Base-by-base conservation (phyloP, 2,888 invertebrate genomes). In the Apodemia duryi region DNA sequence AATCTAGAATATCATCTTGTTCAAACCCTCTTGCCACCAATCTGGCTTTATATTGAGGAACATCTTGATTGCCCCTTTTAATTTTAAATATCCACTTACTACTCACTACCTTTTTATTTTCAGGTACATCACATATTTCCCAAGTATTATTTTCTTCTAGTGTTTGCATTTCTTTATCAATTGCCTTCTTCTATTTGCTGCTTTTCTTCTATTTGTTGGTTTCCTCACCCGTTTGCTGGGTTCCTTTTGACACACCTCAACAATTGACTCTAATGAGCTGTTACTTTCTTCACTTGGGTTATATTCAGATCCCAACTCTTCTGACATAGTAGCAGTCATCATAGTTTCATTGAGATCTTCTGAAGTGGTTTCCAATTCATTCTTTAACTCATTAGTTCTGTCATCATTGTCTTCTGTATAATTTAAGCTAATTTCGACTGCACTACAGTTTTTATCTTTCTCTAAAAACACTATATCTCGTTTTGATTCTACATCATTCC, bases 11-110 rank as follows among this genome's bases (percentile, higher is more conserved):
- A 64, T 69, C 62, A 60, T 69, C 46, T 63, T 74, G 73, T 49
- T 75, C 69, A 63, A 74, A 74, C 0, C 72, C 74, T 29, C 73
- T 65, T 3, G 74, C 74, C 0, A 74, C 74, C 62, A 76, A 61
- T 21, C 72, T 72, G 46, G 75, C 74, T 62, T 74, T 73, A 65
- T 72, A 70, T 52, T 68, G 62, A 32, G 43, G 64, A 65, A 13
- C 29, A 68, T 65, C 61, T 51, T 66, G 62, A 35, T 6, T 9
- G 7, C 43, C 43, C 63, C 72, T 76, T 43, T 43, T n/a, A 52
- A 52, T 7, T 62, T 62, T 21, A 46, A 62, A 62, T 2, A 46
- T 32, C 62, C 62, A 62, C 11, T 62, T 62, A 41, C 46, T 62
- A 62, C 62, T 62, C 3, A 62, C 21, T 28, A 41, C 43, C 7